Evolutionary conservation across 2,888 invertebrate genomes (phyloP).

Genomic region (Agrotis segetum): DNA sequence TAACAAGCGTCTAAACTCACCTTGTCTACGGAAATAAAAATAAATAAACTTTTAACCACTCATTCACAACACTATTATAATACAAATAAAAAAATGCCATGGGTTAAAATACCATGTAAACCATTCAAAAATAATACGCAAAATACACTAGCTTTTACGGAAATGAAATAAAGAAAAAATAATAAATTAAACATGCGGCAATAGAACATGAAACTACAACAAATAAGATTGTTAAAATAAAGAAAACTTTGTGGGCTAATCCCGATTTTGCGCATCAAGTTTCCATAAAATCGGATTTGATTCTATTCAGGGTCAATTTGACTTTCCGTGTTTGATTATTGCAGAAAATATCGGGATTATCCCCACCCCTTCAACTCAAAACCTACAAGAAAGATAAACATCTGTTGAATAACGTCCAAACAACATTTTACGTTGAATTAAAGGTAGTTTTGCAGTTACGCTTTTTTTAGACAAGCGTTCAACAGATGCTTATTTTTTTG

Average conservation of each 20-base stretch:
- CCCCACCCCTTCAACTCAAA: no score
- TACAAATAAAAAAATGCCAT: conserved; percentile 35
- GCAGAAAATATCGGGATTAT: no score
- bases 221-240: not conserved
- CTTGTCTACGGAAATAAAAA: conserved; percentile 42
- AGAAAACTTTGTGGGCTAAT: not conserved
- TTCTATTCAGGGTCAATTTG: not conserved
- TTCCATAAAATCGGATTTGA: not conserved
- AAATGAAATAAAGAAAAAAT: conserved; percentile 1
- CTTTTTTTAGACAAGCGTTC: no score
- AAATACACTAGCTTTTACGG: conserved; percentile 27
- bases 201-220: conserved; percentile 20
- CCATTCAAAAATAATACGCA: conserved; percentile 41
- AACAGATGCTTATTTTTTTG: no score
- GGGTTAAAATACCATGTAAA: conserved; percentile 53
- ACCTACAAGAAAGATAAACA: no score
- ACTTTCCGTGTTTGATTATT: no score
- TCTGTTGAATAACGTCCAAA: no score
- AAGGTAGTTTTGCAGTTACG: no score
- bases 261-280: not conserved
- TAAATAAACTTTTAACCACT: conserved; percentile 48
- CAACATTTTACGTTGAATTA: no score
- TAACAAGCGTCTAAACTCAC: conserved; percentile 55
- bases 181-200: conserved; percentile 39
- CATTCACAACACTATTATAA: conserved; percentile 57